Conservation (phyloP, 2,888 invertebrate species). For the Megaustenia siamemsis region DNA sequence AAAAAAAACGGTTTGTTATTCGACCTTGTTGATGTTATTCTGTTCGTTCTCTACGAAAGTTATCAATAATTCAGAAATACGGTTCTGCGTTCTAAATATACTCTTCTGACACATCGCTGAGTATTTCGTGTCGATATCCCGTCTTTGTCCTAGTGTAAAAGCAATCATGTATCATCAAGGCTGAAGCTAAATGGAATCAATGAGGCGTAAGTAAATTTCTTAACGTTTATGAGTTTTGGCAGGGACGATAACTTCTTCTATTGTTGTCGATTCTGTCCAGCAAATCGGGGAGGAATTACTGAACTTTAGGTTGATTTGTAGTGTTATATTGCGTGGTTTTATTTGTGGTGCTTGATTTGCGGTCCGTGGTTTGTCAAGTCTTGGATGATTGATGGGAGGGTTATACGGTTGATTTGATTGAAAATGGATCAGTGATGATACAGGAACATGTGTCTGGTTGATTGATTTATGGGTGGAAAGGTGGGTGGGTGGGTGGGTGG, state of each 20-base stretch:
- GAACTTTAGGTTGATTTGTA: not conserved
- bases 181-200: not conserved
- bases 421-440: not conserved
- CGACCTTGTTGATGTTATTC: no score
- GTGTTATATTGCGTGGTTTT: no score
- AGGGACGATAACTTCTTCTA: not conserved
- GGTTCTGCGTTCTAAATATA: no score
- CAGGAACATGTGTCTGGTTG: not conserved
- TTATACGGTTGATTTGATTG: not conserved
- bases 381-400: not conserved
- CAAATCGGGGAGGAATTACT: not conserved
- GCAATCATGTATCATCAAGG: no score
- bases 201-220: not conserved
- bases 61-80: no score
- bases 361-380: not conserved
- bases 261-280: not conserved
- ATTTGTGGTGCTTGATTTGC: no score
- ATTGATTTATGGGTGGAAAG: not conserved
- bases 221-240: not conserved
- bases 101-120: no score
- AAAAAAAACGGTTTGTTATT: no score
- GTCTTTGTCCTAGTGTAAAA: not conserved
- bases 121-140: not conserved
- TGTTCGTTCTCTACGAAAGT: no score
- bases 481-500: not conserved